Evolutionary conservation across 1,140 invertebrate species (phyloP).

Genomic region (Atta colombica): DNA sequence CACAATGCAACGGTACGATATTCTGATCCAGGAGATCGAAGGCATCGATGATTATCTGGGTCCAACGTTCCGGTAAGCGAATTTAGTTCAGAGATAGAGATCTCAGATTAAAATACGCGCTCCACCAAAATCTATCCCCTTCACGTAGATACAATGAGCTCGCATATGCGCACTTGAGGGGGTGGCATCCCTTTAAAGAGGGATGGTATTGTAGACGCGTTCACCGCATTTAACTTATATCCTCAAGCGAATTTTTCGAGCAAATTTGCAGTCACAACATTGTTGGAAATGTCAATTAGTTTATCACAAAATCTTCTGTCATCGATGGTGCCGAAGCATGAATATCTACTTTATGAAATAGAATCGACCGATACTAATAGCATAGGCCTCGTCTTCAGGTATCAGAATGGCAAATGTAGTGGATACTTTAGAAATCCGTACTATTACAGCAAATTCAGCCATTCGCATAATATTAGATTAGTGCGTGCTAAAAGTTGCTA

Average conservation of each 20-base stretch:
- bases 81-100: not conserved
- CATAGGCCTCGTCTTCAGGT: constrained; percentile 90
- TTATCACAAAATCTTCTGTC: constrained; percentile 78
- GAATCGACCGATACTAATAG: constrained; percentile 89
- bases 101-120: constrained; percentile 76
- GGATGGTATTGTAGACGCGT: constrained; percentile 20
- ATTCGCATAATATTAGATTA: too few relatives aligned
- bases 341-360: constrained; percentile 89
- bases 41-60: constrained; percentile 96
- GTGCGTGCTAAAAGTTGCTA: too few relatives aligned
- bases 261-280: constrained; percentile 27
- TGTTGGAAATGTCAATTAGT: constrained; percentile 77
- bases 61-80: constrained; percentile 92
- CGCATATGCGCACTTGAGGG: constrained; percentile 82
- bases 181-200: constrained; percentile 47
- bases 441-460: too few relatives aligned
- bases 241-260: not conserved
- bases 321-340: constrained; percentile 83
- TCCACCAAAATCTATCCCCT: constrained; percentile 66
- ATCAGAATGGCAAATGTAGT: constrained; percentile 54
- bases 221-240: constrained; percentile 20
- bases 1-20: constrained; percentile 87
- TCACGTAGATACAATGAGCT: constrained; percentile 81
- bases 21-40: constrained; percentile 95
- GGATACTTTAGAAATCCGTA: not conserved